Percentiles rank a stretch among this genome's conserved stretches.
Conservation (phyloP, 1,140 invertebrate genomes). For the Sarcophaga peregrina region DNA sequence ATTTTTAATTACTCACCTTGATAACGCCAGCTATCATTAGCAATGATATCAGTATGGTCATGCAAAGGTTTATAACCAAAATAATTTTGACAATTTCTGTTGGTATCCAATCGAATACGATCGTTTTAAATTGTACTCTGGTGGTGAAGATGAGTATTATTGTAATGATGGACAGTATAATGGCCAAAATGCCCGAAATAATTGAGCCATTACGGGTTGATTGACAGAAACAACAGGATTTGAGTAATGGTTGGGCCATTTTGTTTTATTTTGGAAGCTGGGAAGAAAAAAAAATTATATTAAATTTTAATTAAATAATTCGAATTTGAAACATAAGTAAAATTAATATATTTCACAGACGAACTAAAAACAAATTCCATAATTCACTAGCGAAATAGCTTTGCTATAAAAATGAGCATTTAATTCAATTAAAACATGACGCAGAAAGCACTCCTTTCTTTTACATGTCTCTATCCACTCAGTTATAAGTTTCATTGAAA, state of each 20-base stretch:
- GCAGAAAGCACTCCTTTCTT: no score
- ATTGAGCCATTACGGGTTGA: conserved; percentile 78
- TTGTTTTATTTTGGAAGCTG: conserved; percentile 1
- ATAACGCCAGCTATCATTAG: conserved; percentile 79
- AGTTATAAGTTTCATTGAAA: no score
- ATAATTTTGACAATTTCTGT: conserved; percentile 77
- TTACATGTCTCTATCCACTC: no score
- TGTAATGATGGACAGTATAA: conserved; percentile 71
- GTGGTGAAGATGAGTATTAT: conserved; percentile 69
- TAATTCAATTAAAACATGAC: no score
- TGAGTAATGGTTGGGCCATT: conserved; percentile 61
- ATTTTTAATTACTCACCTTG: conserved; percentile 70
- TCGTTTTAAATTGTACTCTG: conserved; percentile 75
- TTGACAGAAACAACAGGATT: conserved; percentile 75
- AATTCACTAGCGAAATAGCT: no score
- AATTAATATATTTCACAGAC: no score
- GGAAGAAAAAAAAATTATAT: not conserved
- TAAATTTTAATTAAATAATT: no score
- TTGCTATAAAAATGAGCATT: no score
- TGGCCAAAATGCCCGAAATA: conserved; percentile 75
- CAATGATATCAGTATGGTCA: conserved; percentile 81
- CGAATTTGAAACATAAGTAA: not conserved
- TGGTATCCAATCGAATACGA: conserved; percentile 63
- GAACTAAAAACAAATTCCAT: no score
- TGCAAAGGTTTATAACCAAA: conserved; percentile 80